Evolutionary conservation across 2,888 invertebrate species (phyloP).

Genomic region (Dryadula phaetusa): DNA sequence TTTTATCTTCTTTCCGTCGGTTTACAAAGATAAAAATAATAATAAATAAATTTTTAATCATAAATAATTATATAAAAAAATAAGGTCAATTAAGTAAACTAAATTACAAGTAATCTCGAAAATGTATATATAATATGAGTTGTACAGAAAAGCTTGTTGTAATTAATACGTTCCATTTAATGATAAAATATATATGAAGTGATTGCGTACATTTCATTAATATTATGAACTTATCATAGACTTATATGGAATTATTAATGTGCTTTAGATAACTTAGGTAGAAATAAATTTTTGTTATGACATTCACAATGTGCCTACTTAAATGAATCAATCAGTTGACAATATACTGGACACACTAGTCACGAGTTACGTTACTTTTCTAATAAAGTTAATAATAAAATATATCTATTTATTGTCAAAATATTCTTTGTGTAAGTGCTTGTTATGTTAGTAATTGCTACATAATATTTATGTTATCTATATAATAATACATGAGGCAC

Average conservation of each 20-base stretch:
- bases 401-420: neutral
- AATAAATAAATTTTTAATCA: neutral
- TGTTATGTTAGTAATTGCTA: too few relatives aligned
- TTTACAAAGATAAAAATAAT: too few relatives aligned
- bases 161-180: conserved; percentile 31
- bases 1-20: too few relatives aligned
- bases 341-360: neutral
- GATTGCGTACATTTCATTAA: conserved; percentile 19
- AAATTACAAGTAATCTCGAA: conserved; percentile 2
- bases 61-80: conserved; percentile 1
- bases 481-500: too few relatives aligned
- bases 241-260: conserved; percentile 19
- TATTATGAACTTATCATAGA: neutral
- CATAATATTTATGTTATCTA: too few relatives aligned
- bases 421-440: neutral
- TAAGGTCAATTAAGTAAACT: neutral
- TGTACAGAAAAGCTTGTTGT: conserved; percentile 19
- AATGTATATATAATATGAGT: conserved; percentile 10
- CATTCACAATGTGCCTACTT: conserved; percentile 2
- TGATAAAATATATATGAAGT: conserved; percentile 32
- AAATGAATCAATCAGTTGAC: conserved; percentile 16
- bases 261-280: neutral
- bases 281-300: neutral
- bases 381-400: too few relatives aligned
- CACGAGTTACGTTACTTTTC: neutral